Conservation (phyloP, 2,797 vertebrate species). For the Potorous gilbertii region DNA sequence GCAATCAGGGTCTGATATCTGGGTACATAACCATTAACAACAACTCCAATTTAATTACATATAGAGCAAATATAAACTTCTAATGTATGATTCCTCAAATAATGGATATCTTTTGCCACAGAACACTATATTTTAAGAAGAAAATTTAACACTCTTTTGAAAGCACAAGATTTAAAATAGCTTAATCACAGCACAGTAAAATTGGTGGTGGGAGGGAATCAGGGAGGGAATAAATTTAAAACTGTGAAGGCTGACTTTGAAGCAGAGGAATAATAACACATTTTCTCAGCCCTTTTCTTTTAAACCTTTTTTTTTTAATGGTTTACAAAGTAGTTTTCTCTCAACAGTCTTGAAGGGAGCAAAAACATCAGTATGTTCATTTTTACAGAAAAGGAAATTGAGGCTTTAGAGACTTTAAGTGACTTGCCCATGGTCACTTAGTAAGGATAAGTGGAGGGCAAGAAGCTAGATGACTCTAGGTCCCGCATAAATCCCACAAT, state of each 20-base stretch:
- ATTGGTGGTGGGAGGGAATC: background rate
- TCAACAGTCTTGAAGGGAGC: background rate
- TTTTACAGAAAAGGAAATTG: background rate
- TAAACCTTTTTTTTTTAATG: background rate
- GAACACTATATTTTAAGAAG: background rate
- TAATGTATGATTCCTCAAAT: background rate
- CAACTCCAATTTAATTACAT: background rate
- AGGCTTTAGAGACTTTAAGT: background rate
- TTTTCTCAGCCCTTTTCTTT: background rate
- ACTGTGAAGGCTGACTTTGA: background rate
- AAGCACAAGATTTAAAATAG: background rate
- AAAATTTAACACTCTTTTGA: background rate
- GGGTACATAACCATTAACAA: background rate
- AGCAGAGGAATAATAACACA: background rate
- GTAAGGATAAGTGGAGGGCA: background rate
- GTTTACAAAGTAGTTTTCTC: background rate
- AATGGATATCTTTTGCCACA: background rate
- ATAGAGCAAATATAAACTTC: background rate
- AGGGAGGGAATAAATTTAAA: background rate
- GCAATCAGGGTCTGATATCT: background rate
- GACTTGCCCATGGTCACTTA: background rate
- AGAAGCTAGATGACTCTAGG: background rate
- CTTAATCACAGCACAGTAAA: background rate
- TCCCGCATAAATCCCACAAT: background rate
- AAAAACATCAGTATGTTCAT: background rate